phyloP scores from a whole-genome alignment of 2,888 invertebrate genomes.

The Endotricha flammealis region DNA sequence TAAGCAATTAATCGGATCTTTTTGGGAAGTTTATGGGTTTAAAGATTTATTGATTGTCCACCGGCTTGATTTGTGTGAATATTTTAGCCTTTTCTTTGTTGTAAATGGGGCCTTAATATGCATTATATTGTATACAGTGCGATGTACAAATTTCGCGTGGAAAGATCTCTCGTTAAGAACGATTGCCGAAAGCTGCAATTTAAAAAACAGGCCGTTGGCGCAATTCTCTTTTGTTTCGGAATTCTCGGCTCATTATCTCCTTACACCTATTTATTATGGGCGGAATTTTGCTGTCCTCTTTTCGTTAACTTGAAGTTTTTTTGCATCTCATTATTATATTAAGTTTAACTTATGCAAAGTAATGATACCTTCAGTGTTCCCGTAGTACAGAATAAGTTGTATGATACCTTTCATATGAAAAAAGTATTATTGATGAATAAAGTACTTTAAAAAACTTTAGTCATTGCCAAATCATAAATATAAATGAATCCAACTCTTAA shows the following conservation, averaged over 20 bases:
- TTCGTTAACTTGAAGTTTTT: background rate
- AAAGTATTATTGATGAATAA: too few species aligned
- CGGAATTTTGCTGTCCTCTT: background rate
- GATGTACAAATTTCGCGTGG: conserved; percentile 57
- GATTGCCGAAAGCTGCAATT: conserved; percentile 45
- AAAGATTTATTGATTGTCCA: conserved; percentile 61
- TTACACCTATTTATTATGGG: conserved; percentile 11
- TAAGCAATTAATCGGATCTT: conserved; percentile 65
- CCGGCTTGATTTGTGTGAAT: conserved; percentile 61
- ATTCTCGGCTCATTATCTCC: conserved; percentile 11
- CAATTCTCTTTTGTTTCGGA: conserved; percentile 20
- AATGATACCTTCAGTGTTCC: too few species aligned
- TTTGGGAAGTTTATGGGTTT: conserved; percentile 50
- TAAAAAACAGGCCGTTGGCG: conserved; percentile 34
- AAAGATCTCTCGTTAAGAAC: conserved; percentile 56
- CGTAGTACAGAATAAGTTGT: too few species aligned
- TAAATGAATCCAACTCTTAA: too few species aligned
- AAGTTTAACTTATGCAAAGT: too few species aligned
- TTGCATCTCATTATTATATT: background rate
- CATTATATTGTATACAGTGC: conserved; percentile 69
- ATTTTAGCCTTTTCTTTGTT: conserved; percentile 61
- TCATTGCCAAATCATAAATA: too few species aligned
- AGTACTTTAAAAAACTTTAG: too few species aligned
- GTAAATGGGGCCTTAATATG: conserved; percentile 51
- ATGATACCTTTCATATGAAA: too few species aligned